Evolutionary conservation across 2,113 vertebrate genomes (phyloP).

Genomic region (Cheilinus undulatus): DNA sequence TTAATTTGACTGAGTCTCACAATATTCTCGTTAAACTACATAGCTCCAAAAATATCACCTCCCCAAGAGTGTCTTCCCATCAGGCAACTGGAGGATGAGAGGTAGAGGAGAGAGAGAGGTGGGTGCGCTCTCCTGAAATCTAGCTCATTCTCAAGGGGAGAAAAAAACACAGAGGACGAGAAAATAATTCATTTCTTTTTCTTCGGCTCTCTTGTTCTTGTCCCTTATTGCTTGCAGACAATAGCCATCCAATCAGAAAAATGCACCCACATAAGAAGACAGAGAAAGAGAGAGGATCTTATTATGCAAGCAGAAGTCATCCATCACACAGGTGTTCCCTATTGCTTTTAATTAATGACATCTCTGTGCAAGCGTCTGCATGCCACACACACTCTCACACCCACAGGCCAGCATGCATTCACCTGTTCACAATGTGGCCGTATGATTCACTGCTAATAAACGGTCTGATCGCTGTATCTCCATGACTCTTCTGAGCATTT

Average conservation of each 20-base stretch:
- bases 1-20: conserved; percentile 36
- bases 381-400: conserved; percentile 43
- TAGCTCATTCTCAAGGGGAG: conserved; percentile 42
- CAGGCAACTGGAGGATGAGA: conserved; percentile 18
- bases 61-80: conserved; percentile 40
- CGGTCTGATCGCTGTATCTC: conserved; percentile 44
- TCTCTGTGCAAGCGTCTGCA: conserved; percentile 40
- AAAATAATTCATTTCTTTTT: conserved; percentile 26
- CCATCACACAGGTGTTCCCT: conserved; percentile 75
- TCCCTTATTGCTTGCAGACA: conserved; percentile 53
- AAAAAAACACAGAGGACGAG: conserved; percentile 10
- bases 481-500: conserved; percentile 12
- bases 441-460: conserved; percentile 77
- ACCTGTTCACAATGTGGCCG: conserved; percentile 49
- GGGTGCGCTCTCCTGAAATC: conserved; percentile 39
- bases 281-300: conserved; percentile 45
- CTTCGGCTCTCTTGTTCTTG: conserved; percentile 13
- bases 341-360: conserved; percentile 77
- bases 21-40: conserved; percentile 39
- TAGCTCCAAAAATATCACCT: conserved; percentile 49
- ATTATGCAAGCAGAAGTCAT: conserved; percentile 72
- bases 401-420: conserved; percentile 39
- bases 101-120: conserved; percentile 9
- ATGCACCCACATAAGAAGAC: background rate
- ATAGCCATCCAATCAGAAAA: conserved; percentile 52